These are phyloP conservation scores for Menidia beryllina DNA, from an alignment of 2,113 vertebrate species.

Conservation along the genomic window DNA sequence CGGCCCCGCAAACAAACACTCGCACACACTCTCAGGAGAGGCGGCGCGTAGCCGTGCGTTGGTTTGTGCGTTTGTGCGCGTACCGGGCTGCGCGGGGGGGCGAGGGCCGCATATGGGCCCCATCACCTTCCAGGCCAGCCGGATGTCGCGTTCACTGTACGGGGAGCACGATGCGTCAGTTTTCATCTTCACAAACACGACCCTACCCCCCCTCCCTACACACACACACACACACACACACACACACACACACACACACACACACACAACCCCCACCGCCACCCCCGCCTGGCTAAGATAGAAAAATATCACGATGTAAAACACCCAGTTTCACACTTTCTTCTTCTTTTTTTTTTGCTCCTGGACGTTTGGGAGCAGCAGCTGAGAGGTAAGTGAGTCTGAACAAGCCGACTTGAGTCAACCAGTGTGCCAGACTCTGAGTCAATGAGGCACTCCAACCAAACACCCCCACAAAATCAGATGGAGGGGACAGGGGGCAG, in stretches of 20 bases:
- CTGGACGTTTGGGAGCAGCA: conserved; percentile 43
- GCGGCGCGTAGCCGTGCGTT: background rate
- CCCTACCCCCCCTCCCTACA: background rate
- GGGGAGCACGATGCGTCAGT: background rate
- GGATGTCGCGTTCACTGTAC: conserved; percentile 14
- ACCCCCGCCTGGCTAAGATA: conserved; percentile 15
- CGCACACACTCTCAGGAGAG: conserved; percentile 33
- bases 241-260: too few species aligned
- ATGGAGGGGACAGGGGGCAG: too few species aligned
- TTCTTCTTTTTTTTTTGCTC: too few species aligned
- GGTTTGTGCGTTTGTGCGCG: too few species aligned
- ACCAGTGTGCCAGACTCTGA: conserved; percentile 33
- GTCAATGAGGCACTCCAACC: conserved; percentile 49
- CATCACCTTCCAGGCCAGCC: conserved; percentile 9
- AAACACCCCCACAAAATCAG: too few species aligned
- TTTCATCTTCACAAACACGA: conserved; percentile 13
- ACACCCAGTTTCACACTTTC: conserved; percentile 54
- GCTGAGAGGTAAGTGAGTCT: conserved; percentile 56
- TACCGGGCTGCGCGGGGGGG: background rate
- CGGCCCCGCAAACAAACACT: conserved; percentile 28
- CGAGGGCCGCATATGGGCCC: conserved; percentile 8
- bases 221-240: too few species aligned
- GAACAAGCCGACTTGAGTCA: conserved; percentile 44
- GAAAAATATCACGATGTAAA: conserved; percentile 62
- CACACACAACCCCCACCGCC: too few species aligned